Evolutionary conservation across 92 coral and sea anemone species (phyloP).

Genomic region (Phymanthus crucifer): DNA sequence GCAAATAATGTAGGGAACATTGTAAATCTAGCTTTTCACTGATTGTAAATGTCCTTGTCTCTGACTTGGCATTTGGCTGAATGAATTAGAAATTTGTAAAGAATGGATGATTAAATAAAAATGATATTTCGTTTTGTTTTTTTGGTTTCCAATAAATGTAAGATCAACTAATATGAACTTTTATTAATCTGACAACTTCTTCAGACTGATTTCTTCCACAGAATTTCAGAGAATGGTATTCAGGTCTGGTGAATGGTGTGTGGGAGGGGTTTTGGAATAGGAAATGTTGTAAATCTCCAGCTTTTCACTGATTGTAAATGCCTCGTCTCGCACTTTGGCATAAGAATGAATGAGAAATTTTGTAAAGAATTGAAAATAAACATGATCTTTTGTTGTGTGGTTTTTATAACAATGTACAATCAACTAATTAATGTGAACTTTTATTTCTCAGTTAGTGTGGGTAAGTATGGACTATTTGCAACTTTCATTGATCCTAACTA

Average conservation of each 20-base stretch:
- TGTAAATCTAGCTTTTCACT: background rate
- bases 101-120: background rate
- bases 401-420: too few relatives aligned
- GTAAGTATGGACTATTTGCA: too few relatives aligned
- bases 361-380: background rate
- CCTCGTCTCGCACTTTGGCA: background rate
- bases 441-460: too few relatives aligned
- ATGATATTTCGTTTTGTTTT: background rate
- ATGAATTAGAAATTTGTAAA: background rate
- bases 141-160: background rate
- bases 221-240: too few relatives aligned
- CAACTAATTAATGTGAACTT: too few relatives aligned
- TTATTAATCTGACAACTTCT: too few relatives aligned
- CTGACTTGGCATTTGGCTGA: conserved; percentile 3
- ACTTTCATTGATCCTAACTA: too few relatives aligned
- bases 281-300: background rate
- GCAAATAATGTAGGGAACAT: background rate
- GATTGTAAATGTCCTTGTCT: background rate
- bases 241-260: too few relatives aligned
- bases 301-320: background rate
- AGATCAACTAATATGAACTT: too few relatives aligned
- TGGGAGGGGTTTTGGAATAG: too few relatives aligned
- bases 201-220: too few relatives aligned
- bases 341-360: background rate
- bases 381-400: background rate